phyloP scores from a whole-genome alignment of 2,113 vertebrate genomes.

The Acanthochromis polyacanthus region DNA sequence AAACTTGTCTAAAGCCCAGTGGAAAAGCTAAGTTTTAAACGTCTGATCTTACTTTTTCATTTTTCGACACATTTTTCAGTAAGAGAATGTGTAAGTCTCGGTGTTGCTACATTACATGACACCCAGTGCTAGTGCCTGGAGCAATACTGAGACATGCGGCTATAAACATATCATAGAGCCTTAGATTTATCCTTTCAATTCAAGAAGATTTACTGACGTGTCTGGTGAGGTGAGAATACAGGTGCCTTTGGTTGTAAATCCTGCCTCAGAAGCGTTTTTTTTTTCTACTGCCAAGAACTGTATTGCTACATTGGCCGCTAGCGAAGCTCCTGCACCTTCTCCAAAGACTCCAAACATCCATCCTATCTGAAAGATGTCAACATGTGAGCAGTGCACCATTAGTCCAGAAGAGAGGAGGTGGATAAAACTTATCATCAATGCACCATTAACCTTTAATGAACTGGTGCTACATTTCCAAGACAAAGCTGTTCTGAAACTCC shows the following conservation, averaged over 20 bases:
- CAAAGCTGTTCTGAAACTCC: constrained; percentile 64
- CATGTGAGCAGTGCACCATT: constrained; percentile 46
- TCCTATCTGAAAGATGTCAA: constrained; percentile 54
- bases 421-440: constrained; percentile 68
- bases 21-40: constrained; percentile 12
- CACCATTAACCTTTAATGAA: constrained; percentile 76
- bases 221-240: constrained; percentile 55
- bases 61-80: constrained; percentile 30
- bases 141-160: constrained; percentile 34
- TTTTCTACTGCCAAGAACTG: constrained; percentile 9
- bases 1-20: constrained; percentile 9
- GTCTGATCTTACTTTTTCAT: constrained; percentile 33
- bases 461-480: constrained; percentile 62
- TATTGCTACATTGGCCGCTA: not conserved
- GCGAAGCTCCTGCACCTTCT: constrained; percentile 5
- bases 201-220: constrained; percentile 50
- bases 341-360: constrained; percentile 40
- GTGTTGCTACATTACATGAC: constrained; percentile 28
- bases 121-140: constrained; percentile 23
- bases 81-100: constrained; percentile 11
- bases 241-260: constrained; percentile 53
- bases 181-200: constrained; percentile 62
- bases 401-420: constrained; percentile 53
- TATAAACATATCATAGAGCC: constrained; percentile 59
- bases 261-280: constrained; percentile 28